These are phyloP conservation scores for Cylas formicarius DNA, from an alignment of 1,140 invertebrate genomes.

Conservation along the genomic window DNA sequence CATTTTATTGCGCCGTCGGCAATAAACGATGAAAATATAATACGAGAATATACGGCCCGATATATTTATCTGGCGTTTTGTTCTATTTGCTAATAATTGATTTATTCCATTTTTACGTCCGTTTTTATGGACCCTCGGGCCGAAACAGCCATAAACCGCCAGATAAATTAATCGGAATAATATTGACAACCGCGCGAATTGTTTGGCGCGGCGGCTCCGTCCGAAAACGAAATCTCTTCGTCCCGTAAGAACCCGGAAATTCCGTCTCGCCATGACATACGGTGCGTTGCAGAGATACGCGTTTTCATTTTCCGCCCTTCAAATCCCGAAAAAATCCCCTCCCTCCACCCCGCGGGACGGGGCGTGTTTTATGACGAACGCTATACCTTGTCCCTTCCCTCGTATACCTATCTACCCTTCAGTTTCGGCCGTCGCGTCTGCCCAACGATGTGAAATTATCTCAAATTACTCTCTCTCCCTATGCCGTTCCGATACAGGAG, in stretches of 20 bases:
- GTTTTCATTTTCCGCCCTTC: too few species aligned
- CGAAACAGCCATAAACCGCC: too few species aligned
- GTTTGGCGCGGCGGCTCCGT: too few species aligned
- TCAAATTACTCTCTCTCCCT: slow-evolving; percentile 30
- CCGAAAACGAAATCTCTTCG: too few species aligned
- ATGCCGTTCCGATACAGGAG: slow-evolving; percentile 12
- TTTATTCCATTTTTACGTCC: slow-evolving; percentile 7
- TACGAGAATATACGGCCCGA: slow-evolving; percentile 2
- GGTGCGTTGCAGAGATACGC: too few species aligned
- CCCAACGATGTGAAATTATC: slow-evolving; percentile 35
- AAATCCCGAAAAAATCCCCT: too few species aligned
- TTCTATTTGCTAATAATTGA: slow-evolving; percentile 13
- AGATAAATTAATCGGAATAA: too few species aligned
- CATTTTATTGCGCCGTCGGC: neutral
- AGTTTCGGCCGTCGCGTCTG: slow-evolving; percentile 3
- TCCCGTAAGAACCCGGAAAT: too few species aligned
- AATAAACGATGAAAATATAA: neutral
- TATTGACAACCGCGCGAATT: too few species aligned
- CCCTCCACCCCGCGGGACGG: slow-evolving; percentile 1
- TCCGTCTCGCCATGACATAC: too few species aligned
- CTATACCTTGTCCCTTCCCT: neutral
- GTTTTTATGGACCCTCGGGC: slow-evolving; percentile 1
- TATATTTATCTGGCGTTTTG: slow-evolving; percentile 6
- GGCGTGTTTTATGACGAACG: too few species aligned
- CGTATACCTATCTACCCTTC: slow-evolving; percentile 6